phyloP scores from a whole-genome alignment of 2,888 invertebrate genomes.

The Zaprionus obscuricornis region DNA sequence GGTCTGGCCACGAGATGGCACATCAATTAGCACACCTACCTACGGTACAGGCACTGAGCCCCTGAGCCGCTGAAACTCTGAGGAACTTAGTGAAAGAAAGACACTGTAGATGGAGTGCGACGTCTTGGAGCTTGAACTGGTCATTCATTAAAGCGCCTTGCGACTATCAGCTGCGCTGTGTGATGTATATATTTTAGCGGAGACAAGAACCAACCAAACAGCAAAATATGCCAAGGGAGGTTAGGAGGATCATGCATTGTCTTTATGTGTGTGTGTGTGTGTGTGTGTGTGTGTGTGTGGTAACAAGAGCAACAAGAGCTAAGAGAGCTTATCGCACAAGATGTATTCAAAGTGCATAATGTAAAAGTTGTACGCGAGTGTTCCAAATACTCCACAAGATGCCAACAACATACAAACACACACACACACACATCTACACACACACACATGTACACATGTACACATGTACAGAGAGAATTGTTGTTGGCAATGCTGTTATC shows the following conservation, averaged over 20 bases:
- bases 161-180: conserved; percentile 57
- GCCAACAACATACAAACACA: conserved; percentile 38
- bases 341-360: conserved; percentile 75
- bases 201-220: conserved; percentile 55
- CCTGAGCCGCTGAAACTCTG: too few species aligned
- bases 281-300: neutral
- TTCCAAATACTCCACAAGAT: conserved; percentile 65
- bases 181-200: conserved; percentile 72
- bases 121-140: conserved; percentile 29
- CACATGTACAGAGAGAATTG: neutral
- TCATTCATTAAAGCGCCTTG: conserved; percentile 68
- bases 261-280: neutral
- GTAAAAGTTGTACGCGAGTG: conserved; percentile 73
- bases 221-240: neutral
- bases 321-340: conserved; percentile 64
- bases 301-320: conserved; percentile 47
- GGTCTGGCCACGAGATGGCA: conserved; percentile 61
- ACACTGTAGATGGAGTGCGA: too few species aligned
- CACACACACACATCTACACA: conserved; percentile 1
- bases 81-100: too few species aligned
- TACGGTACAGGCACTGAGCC: conserved; percentile 18
- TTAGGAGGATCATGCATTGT: neutral
- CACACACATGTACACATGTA: neutral
- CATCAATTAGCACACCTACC: conserved; percentile 74
- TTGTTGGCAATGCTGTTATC: conserved; percentile 58